Percentiles rank a stretch among this genome's conserved stretches.
Conservation (phyloP, 35 echinoderm and acorn worm genomes). For the Lytechinus pictus region DNA sequence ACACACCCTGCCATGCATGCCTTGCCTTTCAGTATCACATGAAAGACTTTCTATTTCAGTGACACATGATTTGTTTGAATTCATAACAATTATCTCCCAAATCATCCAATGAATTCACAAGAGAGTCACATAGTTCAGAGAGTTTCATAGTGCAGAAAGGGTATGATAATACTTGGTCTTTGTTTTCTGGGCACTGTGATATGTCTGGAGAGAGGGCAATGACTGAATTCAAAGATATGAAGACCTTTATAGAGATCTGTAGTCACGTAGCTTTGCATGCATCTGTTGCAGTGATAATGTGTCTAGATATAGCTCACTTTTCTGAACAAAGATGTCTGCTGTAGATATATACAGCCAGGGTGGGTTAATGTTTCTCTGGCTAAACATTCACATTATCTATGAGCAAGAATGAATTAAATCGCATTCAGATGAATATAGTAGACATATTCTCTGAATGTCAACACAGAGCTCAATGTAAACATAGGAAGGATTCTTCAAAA, state of each 20-base stretch:
- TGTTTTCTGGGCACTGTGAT: not conserved
- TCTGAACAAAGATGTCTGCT: slow-evolving; percentile 2
- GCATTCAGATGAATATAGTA: not conserved
- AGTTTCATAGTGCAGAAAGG: slow-evolving; percentile 10
- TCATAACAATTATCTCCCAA: slow-evolving; percentile 1
- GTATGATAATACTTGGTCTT: not conserved
- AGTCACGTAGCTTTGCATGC: not conserved
- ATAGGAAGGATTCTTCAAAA: too few relatives aligned
- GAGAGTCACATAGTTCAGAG: not conserved
- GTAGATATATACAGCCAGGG: not conserved
- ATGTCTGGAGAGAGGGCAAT: not conserved
- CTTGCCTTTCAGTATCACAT: not conserved
- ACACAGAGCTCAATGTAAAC: not conserved
- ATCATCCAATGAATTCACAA: not conserved
- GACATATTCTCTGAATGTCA: not conserved
- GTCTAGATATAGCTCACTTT: slow-evolving; percentile 1
- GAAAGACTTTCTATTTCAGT: not conserved
- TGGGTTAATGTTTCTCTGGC: not conserved
- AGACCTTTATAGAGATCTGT: not conserved
- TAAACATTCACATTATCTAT: not conserved
- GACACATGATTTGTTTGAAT: not conserved
- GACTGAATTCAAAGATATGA: not conserved
- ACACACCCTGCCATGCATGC: not conserved
- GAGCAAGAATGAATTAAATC: not conserved
- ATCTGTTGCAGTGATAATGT: not conserved